These are phyloP conservation scores for Pammene aurita DNA, from an alignment of 2,888 invertebrate genomes.

Conservation along the genomic window DNA sequence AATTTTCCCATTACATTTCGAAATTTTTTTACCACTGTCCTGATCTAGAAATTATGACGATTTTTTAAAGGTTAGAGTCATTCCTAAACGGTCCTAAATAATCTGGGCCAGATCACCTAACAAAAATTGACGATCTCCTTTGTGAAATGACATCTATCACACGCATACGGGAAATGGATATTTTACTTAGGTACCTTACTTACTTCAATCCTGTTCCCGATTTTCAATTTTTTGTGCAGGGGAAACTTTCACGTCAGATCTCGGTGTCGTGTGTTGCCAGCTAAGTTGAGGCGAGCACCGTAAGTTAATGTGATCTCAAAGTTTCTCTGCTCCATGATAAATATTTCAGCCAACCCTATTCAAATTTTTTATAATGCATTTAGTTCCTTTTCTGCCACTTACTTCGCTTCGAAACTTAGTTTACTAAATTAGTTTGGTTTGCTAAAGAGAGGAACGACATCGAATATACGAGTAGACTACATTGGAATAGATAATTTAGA, in stretches of 20 bases:
- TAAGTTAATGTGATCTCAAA: constrained; percentile 40
- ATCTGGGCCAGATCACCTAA: too few relatives aligned
- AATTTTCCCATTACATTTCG: too few relatives aligned
- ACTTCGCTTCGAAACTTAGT: constrained; percentile 22
- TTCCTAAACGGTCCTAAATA: too few relatives aligned
- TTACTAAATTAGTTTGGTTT: constrained; percentile 19
- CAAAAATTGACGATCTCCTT: too few relatives aligned
- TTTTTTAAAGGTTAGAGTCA: too few relatives aligned
- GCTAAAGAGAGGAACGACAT: background rate
- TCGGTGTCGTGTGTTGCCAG: constrained; percentile 5
- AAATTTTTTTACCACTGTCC: too few relatives aligned
- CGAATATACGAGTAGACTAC: background rate
- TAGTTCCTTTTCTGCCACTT: constrained; percentile 19
- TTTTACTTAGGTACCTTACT: too few relatives aligned
- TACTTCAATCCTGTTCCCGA: too few relatives aligned
- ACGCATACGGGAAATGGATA: too few relatives aligned
- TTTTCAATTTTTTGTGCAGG: too few relatives aligned
- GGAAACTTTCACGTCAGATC: background rate
- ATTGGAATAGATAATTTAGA: background rate
- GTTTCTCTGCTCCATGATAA: constrained; percentile 33
- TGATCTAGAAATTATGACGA: too few relatives aligned
- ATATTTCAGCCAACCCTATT: constrained; percentile 35
- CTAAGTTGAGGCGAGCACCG: constrained; percentile 32
- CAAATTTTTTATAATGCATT: constrained; percentile 36
- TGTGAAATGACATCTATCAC: too few relatives aligned